Evolutionary conservation across 2,113 vertebrate species (phyloP), one percentile per base, ranked within the genome.

Genomic region (Pelodiscus sinensis): DNA sequence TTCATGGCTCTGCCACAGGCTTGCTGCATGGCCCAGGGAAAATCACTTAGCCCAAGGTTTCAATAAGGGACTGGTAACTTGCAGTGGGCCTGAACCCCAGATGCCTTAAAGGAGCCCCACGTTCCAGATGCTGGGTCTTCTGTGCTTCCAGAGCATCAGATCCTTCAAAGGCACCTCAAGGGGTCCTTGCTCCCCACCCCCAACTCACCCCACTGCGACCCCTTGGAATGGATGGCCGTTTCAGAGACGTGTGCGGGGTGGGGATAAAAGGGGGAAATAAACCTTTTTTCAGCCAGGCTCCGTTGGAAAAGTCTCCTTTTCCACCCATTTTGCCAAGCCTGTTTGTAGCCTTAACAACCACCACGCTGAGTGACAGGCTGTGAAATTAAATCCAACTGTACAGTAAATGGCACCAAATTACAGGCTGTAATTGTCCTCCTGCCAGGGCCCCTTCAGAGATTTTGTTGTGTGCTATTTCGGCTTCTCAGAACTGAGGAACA

Each of bases 221-320:
- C 44, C 44, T 44, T 44, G 44, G 44, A 71, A n/a, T 71, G n/a
- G 19, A 71, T 35, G n/a, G 44, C 22, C 38, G 22, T 25, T 24
- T 16, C 38, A 52, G 50, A 57, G 60, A 44, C 57, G 27, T 16
- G 31, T 1, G 65, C 2, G 4, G 24, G 29, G 12, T 12, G 12
- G 60, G 3, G 2, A 2, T 13, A 15, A 27, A 25, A 12, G 4
- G 60, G 60, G 22, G 62, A 22, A 15, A 4, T n/a, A 7, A 2
- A 29, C 7, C 4, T 18, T 15, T 0, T 54, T 35, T 31, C 38
- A 25, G 22, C 51, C 51, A 38, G 82, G 51, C 25, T 11, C 62
- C 15, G 14, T 44, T 27, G 58, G 54, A 73, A n/a, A 2, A 18
- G 58, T 14, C n/a, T 50, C 1, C 2, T 5, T 2, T 79, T 25